phyloP scores from a whole-genome alignment of 2,797 vertebrate genomes.

The Fistularia tabacaria region DNA sequence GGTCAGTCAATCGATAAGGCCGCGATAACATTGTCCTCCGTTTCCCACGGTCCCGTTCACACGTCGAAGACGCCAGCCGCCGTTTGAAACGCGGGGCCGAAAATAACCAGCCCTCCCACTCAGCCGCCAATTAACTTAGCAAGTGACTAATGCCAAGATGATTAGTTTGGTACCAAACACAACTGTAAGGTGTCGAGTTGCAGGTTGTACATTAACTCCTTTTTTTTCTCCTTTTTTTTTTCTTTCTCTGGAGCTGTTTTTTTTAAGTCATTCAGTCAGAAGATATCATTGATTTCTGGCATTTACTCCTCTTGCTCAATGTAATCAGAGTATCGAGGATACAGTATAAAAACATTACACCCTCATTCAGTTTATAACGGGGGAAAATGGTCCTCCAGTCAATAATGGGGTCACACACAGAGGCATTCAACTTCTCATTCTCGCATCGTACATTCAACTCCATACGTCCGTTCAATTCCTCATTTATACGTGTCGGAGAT shows the following conservation, averaged over 20 bases:
- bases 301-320: too few relatives aligned
- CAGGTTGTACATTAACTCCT: not conserved
- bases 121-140: slow-evolving; percentile 20
- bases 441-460: too few relatives aligned
- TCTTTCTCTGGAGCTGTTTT: not conserved
- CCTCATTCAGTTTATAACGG: too few relatives aligned
- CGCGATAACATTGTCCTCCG: slow-evolving; percentile 33
- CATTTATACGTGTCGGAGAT: too few relatives aligned
- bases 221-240: not conserved
- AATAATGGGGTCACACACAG: too few relatives aligned
- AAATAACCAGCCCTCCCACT: slow-evolving; percentile 33
- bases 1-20: slow-evolving; percentile 37
- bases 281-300: too few relatives aligned
- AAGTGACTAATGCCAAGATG: slow-evolving; percentile 17
- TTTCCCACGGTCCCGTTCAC: slow-evolving; percentile 33
- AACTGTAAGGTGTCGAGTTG: not conserved
- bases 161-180: slow-evolving; percentile 22
- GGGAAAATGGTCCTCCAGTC: too few relatives aligned
- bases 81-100: slow-evolving; percentile 3
- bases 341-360: too few relatives aligned
- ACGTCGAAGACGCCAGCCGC: slow-evolving; percentile 19
- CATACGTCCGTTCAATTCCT: too few relatives aligned
- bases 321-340: too few relatives aligned
- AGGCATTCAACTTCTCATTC: too few relatives aligned
- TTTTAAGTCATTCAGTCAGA: too few relatives aligned